These are phyloP conservation scores for Festucalex cinctus DNA, from an alignment of 2,113 vertebrate species.

Conservation along the genomic window DNA sequence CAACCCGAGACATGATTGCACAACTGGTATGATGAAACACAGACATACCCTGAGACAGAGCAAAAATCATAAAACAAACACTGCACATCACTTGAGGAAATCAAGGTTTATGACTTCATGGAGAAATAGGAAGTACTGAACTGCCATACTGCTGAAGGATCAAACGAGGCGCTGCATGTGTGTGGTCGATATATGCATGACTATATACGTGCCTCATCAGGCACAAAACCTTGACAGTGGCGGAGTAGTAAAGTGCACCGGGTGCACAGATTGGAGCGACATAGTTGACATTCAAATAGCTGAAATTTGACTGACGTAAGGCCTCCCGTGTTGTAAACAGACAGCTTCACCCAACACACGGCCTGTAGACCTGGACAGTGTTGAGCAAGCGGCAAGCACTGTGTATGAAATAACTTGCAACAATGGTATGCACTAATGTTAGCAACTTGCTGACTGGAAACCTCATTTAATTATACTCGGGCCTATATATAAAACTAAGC, in stretches of 20 bases:
- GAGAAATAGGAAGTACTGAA: conserved; percentile 13
- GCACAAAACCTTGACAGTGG: conserved; percentile 22
- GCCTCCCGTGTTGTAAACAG: conserved; percentile 42
- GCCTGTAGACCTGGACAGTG: conserved; percentile 30
- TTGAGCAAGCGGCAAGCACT: conserved; percentile 26
- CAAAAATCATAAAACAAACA: conserved; percentile 16
- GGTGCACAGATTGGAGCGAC: conserved; percentile 23
- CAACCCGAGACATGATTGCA: conserved; percentile 62
- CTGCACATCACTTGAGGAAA: conserved; percentile 1
- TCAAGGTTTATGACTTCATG: conserved; percentile 22
- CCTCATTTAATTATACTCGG: conserved; percentile 1
- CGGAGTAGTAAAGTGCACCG: conserved; percentile 40
- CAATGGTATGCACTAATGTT: conserved; percentile 26
- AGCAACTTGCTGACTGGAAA: conserved; percentile 16
- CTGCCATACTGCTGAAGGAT: conserved; percentile 18
- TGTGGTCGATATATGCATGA: conserved; percentile 6
- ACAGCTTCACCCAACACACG: conserved; percentile 30
- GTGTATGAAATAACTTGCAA: conserved; percentile 14
- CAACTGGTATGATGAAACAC: conserved; percentile 43
- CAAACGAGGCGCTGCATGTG: conserved; percentile 16
- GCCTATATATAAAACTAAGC: background rate
- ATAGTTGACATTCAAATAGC: conserved; percentile 49
- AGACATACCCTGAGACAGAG: conserved; percentile 24
- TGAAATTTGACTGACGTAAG: conserved; percentile 59
- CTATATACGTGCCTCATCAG: conserved; percentile 21